Base-by-base conservation (phyloP, 2,888 invertebrate species). In the Melitaea athalia region DNA sequence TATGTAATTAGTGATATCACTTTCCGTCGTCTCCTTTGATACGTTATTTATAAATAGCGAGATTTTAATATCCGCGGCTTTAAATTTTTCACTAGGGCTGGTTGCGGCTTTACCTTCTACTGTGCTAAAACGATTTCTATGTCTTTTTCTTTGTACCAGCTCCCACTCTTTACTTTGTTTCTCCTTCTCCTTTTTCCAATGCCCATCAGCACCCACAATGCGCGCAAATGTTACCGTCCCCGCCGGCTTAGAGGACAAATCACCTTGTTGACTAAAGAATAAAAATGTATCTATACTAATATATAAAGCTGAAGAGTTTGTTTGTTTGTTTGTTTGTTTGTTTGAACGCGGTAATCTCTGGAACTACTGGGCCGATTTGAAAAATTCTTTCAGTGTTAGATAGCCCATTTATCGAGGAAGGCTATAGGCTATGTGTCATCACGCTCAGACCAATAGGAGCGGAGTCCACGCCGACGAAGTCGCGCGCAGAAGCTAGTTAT, bases 21-120 rank as follows among this genome's bases (percentile, higher is more conserved):
- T 63, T 49, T 67, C 70, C 2, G 71, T 12, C 49, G 68, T 69
- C 0, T 60, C 70, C 64, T 67, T 75, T 12, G 72, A 57, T 0
- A 77, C 73, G 59, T 77, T 75, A 43, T 74, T 74, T 38, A 77
- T 70, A 59, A 71, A 74, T 6, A 75, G 17, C 5, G 77, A 74
- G n/a, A 74, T 53, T 52, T 74, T 75, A 5, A 45, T 71, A 31
- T 72, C 71, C 0, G 72, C 77, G 0, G 75, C 74, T 43, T 55
- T 73, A 62, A 76, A 75, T 10, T 70, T 70, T n/a, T 31, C 31
- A 50, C 61, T 49, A 45, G 67, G 33, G 12, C 59, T 61, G 12
- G 62, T 47, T 8, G 38, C 52, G 3, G 71, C 74, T 24, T 69
- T 70, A 14, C 72, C 71, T 15, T 17, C 65, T 11, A 61, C 59